Evolutionary conservation across 2,888 invertebrate species (phyloP), one percentile per base, ranked within the genome.

Genomic region (Chirona hameri): DNA sequence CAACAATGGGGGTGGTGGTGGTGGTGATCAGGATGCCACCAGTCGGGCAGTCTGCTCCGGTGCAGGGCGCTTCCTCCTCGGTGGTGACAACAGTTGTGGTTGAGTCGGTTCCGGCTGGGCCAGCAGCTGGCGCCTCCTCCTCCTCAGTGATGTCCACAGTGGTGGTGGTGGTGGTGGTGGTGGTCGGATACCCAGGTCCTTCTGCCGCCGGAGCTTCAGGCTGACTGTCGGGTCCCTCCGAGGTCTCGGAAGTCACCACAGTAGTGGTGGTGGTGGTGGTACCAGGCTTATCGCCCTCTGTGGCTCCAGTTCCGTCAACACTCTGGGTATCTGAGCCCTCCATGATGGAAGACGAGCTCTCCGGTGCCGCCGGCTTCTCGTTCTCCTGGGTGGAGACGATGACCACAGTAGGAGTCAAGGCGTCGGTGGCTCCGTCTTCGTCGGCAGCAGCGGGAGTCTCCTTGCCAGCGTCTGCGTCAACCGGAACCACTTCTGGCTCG

Each of bases 181-280:
- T 69, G 29, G 60, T 24, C 10, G 65, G 65, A 65, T n/a, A 3
- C 12, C 10, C n/a, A n/a, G 24, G 24, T n/a, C 7, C 65, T 65
- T 65, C 65, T 65, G 21, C 65, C 21, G n/a, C 15, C 14, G 14
- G 27, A 69, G 60, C 7, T 5, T 9, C 39, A 21, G 31, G 31
- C 24, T 21, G 52, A 39, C 69, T 24, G 9, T 69, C 69, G 2
- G 69, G 27, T 69, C 69, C 31, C 18, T 72, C 72, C 18, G 82
- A 15, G 83, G 39, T n/a, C 79, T 84, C 21, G 55, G 82, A 46
- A 24, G 79, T 69, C 39, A 76, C 18, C 24, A 31, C 48, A 18
- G 48, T 60, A 69, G 24, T 79, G 24, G 79, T 46, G 55, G 69
- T 72, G n/a, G 65, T 27, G 88, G 88, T 93, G 92, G 15, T 4